These are phyloP conservation scores for Eucidaris tribuloides DNA, from an alignment of 35 echinoderm and acorn worm genomes.

Conservation along the genomic window DNA sequence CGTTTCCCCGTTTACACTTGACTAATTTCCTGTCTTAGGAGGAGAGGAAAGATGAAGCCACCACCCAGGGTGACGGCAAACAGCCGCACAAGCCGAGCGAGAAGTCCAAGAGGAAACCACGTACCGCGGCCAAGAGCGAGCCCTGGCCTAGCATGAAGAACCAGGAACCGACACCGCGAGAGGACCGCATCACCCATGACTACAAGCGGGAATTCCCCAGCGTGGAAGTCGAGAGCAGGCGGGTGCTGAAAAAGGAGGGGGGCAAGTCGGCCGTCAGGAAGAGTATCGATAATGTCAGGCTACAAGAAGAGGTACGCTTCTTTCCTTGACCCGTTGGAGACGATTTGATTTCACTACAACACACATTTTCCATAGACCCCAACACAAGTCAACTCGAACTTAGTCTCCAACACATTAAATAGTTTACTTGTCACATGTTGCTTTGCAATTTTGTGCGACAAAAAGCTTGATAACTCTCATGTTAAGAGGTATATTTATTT, in stretches of 20 bases:
- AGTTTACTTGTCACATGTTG: no score
- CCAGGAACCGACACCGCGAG: constrained; percentile 55
- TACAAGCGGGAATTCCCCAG: constrained; percentile 72
- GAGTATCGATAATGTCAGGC: constrained; percentile 91
- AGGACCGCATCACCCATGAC: constrained; percentile 74
- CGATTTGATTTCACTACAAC: no score
- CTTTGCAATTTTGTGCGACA: no score
- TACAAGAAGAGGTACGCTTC: constrained; percentile 75
- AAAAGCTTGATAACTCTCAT: no score
- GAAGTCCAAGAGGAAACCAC: constrained; percentile 29
- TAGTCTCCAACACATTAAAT: no score
- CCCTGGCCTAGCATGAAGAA: constrained; percentile 23
- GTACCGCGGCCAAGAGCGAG: constrained; percentile 29
- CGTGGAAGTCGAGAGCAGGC: constrained; percentile 83
- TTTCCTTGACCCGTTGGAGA: no score
- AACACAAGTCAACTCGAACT: no score
- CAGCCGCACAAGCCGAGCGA: constrained; percentile 24
- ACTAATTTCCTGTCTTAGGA: not conserved
- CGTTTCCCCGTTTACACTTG: not conserved
- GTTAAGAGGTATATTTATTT: no score
- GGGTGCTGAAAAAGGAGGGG: constrained; percentile 43
- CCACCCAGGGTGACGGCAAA: constrained; percentile 24
- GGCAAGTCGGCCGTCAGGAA: constrained; percentile 56
- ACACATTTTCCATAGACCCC: no score
- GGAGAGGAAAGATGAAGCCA: constrained; percentile 48